Base-by-base conservation (phyloP, 1,140 invertebrate species). In the Drosophila kanapiae region DNA sequence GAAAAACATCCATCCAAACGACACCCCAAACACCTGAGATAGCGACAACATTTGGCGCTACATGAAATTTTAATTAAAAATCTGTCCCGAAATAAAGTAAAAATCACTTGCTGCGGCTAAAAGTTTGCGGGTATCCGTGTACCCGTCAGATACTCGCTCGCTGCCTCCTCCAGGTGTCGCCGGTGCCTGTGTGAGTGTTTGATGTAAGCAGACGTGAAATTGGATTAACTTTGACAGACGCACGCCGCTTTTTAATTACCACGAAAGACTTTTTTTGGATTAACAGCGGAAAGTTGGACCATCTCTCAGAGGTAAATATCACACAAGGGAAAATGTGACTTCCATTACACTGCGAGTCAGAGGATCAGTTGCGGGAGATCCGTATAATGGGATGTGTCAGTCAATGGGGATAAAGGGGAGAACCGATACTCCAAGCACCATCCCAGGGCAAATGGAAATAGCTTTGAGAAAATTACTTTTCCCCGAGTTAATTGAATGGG, bases 21-120 rank as follows among this genome's bases (percentile, higher is more conserved):
- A 59, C 74, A 75, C 35, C 38, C 31, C 5, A 56, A 56, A 38
- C 37, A 23, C 47, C 40, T 29, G 37, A 69, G 53, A 78, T 71
- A 78, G 58, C 69, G 69, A 85, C 82, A 82, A 65, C 79, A 85
- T 78, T 85, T 84, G 38, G 76, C 69, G 74, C 80, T 65, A 90
- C 85, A 88, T 69, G 80, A 88, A 90, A 88, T 90, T 84, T 88
- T 88, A 88, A 88, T 88, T 88, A 88, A 88, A 88, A 90, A 90
- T 88, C 85, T 88, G 80, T 90, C 80, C 68, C 53, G 81, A 78
- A 90, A 81, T 84, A 90, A 90, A 72, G 75, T 71, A 87, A 61
- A 78, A 87, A 79, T 79, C 69, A 82, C 79, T 47, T 67, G 63
- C 75, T 68, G 76, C 57, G 38, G 61, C 37, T 29, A 40, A 75